Conservation (phyloP, 1,140 invertebrate genomes). For the Drosophila punjabiensis region DNA sequence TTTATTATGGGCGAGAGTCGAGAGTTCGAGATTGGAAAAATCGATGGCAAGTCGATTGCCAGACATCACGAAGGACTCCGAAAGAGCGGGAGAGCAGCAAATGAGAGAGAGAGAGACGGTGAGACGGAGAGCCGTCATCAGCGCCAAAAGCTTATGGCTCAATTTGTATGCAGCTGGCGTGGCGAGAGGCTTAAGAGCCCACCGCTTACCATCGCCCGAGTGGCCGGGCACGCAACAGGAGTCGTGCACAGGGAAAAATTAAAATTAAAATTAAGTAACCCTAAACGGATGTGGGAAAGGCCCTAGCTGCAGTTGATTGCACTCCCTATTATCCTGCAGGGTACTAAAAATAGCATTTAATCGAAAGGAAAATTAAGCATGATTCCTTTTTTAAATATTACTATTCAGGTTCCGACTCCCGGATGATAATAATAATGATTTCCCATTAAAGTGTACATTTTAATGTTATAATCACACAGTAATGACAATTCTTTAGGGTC, state of each 20-base stretch:
- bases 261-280: slow-evolving; percentile 26
- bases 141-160: slow-evolving; percentile 73
- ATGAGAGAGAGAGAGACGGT: neutral
- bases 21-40: slow-evolving; percentile 51
- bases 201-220: slow-evolving; percentile 43
- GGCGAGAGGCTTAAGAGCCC: slow-evolving; percentile 65
- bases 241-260: slow-evolving; percentile 28
- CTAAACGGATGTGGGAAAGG: slow-evolving; percentile 1
- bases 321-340: neutral
- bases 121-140: slow-evolving; percentile 45
- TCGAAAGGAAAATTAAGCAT: neutral
- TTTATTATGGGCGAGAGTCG: slow-evolving; percentile 46
- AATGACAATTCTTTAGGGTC: neutral
- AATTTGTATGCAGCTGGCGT: slow-evolving; percentile 79
- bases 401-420: neutral
- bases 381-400: neutral
- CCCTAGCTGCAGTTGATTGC: slow-evolving; percentile 10
- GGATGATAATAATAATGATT: neutral
- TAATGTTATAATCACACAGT: neutral
- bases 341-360: slow-evolving; percentile 12
- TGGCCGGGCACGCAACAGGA: slow-evolving; percentile 29
- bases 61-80: slow-evolving; percentile 42
- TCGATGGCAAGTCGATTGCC: slow-evolving; percentile 61
- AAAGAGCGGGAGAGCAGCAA: neutral
- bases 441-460: neutral